Evolutionary conservation across 2,797 vertebrate species (phyloP), one percentile per base, ranked within the genome.

Genomic region (Chiroxiphia lanceolata): DNA sequence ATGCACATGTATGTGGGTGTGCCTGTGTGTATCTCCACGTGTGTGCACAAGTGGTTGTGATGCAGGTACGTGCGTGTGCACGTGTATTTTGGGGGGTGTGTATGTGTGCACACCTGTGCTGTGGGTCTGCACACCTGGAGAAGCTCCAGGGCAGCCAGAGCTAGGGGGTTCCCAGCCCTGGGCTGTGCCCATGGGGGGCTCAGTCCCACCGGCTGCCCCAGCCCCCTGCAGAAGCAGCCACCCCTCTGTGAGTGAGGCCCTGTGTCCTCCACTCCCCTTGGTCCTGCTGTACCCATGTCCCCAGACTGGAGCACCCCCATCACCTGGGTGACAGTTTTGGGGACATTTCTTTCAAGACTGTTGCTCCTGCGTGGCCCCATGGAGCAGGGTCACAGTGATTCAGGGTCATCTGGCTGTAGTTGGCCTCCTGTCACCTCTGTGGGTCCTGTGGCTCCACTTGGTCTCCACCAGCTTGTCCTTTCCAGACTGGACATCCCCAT

Each of bases 1-100:
- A 2, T n/a, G 40, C 34, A 12, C 2, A 0, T 1, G 9, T 26
- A 7, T 42, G 31, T 33, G 69, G 20, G 6, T 45, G 18, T n/a
- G 20, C 34, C 20, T 33, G 19, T 3, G 1, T 45, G 38, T 60
- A 6, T 19, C 21, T 21, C 26, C 36, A 8, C 3, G 1, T 10
- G n/a, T 22, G 17, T n/a, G 56, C 40, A 54, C 11, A 15, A 4
- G 31, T 19, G 27, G 23, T 15, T 67, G 59, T 81, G 72, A 26
- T 70, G 31, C 7, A 29, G 44, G 34, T 42, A 57, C 34, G 2
- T 40, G 27, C 1, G 1, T 26, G 72, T 70, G 34, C 33, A 33
- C 27, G 2, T 57, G 42, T 16, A 23, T 34, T 57, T n/a, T 56
- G 15, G 8, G 40, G 17, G 2, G 1, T 5, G 2, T 33, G 18